A percentile compares a stretch with the other conserved stretches of the same genome.
These are phyloP conservation scores for Trichogramma pretiosum DNA, from an alignment of 1,140 invertebrate species.

Conservation along the genomic window DNA sequence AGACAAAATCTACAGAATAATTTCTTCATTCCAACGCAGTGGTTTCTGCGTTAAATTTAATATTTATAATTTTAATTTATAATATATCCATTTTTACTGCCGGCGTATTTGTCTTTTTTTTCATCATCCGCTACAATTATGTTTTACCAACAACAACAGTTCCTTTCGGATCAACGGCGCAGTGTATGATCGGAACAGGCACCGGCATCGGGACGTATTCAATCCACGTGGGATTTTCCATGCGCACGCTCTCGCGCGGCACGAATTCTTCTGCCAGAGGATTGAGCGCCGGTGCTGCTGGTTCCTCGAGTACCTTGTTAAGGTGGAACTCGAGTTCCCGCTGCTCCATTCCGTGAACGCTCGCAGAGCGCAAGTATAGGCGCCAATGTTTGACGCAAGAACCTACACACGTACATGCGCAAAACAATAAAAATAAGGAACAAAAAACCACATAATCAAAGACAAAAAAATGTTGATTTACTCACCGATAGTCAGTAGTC, in stretches of 20 bases:
- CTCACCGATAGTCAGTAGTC: slow-evolving; percentile 68
- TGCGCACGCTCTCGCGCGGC: slow-evolving; percentile 48
- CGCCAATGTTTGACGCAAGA: slow-evolving; percentile 80
- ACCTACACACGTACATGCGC: background rate
- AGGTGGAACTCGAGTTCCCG: slow-evolving; percentile 57
- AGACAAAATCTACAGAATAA: too few species aligned
- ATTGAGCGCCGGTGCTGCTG: slow-evolving; percentile 59
- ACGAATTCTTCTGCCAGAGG: slow-evolving; percentile 76
- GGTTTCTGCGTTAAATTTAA: too few species aligned
- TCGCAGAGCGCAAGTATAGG: slow-evolving; percentile 67
- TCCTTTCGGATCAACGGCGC: slow-evolving; percentile 2
- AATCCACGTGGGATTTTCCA: slow-evolving; percentile 17
- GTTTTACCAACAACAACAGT: background rate
- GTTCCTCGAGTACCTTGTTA: slow-evolving; percentile 47
- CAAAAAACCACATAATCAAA: background rate
- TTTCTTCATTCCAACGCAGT: too few species aligned
- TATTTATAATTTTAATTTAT: too few species aligned
- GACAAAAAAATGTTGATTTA: background rate
- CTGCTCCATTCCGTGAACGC: slow-evolving; percentile 67
- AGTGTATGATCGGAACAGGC: slow-evolving; percentile 23
- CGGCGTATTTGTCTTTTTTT: background rate
- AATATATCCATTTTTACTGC: too few species aligned
- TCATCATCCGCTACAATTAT: background rate
- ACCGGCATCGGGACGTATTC: slow-evolving; percentile 26
- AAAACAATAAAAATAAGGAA: background rate